Evolutionary conservation across 2,797 vertebrate species (phyloP).

Genomic region (Serranus cabrilla): DNA sequence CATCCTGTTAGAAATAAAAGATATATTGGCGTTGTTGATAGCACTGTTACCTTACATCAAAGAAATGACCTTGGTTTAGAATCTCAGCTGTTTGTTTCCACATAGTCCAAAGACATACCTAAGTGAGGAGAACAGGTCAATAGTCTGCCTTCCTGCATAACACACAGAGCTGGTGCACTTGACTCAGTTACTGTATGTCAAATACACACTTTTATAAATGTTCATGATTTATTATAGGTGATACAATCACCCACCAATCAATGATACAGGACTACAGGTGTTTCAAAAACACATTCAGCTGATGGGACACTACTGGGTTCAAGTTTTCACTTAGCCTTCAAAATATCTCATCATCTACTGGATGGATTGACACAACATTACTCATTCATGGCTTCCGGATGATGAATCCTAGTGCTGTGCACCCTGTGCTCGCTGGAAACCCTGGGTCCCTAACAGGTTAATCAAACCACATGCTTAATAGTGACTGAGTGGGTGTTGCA

Average conservation of each 20-base stretch:
- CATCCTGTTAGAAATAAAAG: conserved; percentile 10
- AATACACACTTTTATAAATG: background rate
- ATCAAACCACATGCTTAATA: background rate
- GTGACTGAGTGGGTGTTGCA: background rate
- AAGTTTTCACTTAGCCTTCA: background rate
- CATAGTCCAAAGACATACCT: background rate
- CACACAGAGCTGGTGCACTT: background rate
- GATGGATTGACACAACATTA: background rate
- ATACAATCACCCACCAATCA: background rate
- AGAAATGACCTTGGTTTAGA: conserved; percentile 8
- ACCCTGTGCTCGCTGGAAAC: background rate
- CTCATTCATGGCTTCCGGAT: background rate
- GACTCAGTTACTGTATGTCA: background rate
- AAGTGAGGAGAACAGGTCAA: background rate
- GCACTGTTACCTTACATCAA: background rate
- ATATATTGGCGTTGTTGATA: conserved; percentile 2
- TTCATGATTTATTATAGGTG: background rate
- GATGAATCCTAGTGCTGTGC: background rate
- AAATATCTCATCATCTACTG: background rate
- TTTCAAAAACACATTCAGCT: background rate
- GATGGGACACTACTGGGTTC: background rate
- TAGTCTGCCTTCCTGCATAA: background rate
- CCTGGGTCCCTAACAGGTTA: background rate
- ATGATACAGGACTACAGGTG: background rate
- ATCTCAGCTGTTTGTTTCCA: conserved; percentile 10